Conservation (phyloP, 2,797 vertebrate species). For the Anabacerthia variegaticeps region DNA sequence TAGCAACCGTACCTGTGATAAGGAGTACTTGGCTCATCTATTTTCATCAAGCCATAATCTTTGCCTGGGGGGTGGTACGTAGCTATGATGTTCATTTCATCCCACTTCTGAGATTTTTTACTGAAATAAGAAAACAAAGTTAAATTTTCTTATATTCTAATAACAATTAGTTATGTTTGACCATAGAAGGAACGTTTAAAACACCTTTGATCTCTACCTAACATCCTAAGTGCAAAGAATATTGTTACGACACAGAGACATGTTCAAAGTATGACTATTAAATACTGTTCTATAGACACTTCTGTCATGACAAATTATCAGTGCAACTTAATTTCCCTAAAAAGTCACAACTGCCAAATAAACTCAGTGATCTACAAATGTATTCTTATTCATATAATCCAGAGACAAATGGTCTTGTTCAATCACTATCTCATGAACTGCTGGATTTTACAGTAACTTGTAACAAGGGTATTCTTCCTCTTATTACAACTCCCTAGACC, state of each 20-base stretch:
- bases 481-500: background rate
- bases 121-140: constrained; percentile 76
- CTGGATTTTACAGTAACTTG: background rate
- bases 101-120: constrained; percentile 98
- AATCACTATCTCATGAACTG: background rate
- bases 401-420: background rate
- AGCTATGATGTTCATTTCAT: constrained; percentile 99
- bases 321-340: background rate
- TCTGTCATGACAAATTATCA: background rate
- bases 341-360: background rate
- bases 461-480: background rate
- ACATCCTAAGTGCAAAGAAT: background rate
- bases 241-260: background rate
- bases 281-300: background rate
- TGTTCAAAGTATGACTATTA: background rate
- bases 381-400: background rate
- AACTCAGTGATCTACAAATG: background rate
- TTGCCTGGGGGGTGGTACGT: constrained; percentile 97
- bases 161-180: background rate
- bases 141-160: background rate
- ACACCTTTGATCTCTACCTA: background rate
- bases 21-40: constrained; percentile 96
- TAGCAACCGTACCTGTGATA: constrained; percentile 85
- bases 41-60: constrained; percentile 99
- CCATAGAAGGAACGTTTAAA: background rate